Evolutionary conservation across 2,888 invertebrate species (phyloP), one percentile per base, ranked within the genome.

Genomic region (Leptinotarsa tumamoca): DNA sequence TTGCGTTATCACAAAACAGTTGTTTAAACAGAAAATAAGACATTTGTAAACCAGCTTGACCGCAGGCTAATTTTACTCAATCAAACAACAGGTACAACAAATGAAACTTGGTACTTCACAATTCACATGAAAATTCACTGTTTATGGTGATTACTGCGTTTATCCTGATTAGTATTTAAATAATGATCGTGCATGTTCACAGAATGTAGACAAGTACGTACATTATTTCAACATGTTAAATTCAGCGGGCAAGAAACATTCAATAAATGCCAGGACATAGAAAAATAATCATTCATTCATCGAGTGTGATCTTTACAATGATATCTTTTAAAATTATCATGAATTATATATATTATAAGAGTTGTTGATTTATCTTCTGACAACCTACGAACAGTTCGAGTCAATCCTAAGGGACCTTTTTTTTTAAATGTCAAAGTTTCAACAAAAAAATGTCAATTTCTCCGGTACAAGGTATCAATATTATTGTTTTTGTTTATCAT

Each of bases 71-170:
- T 54, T 33, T 69, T 43, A 69, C 33, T 54, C 27, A 27, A 68
- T 68, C 43, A 56, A 69, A 69, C 43, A 69, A 23, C 58, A 21
- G 18, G 13, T 58, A 58, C 23, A 58, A 58, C 23, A 58, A 54
- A 18, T 58, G 23, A 58, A 10, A 58, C 23, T 69, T 10, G 10
- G 33, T 69, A 33, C 7, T 33, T 33, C 33, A 33, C 7, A 27
- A 4, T 68, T 51, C n/a, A 54, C 56, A 52, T 27, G 15, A 17
- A 33, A 27, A 54, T 27, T n/a, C 5, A 27, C 17, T 23, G 52
- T 54, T 33, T 15, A 18, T 18, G n/a, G 23, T 54, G 43, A 27
- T 68, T 54, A 27, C 23, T 18, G 33, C 68, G n/a, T 33, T 56
- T 56, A 21, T 56, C 56, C 56, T 56, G 18, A 21, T 56, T 56